Evolutionary conservation across 1,140 invertebrate species (phyloP), one percentile per base, ranked within the genome.

Genomic region (Scaptodrosophila lebanonensis): DNA sequence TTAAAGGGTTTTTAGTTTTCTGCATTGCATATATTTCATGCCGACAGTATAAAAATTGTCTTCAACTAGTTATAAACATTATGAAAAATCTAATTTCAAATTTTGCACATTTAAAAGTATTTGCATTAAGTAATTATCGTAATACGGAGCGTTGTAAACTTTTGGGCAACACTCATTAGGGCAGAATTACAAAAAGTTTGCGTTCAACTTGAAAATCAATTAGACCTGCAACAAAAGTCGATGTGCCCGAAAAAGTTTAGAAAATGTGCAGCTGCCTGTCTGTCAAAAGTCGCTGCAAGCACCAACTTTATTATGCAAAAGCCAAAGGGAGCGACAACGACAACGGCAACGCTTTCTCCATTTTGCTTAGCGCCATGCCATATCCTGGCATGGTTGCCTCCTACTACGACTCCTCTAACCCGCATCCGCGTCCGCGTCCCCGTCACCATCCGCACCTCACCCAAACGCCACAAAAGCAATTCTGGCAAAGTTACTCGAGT

Each of bases 141-240:
- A 20, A 13, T 12, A 50, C 25, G 22, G 36, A 30, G 32, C 30
- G 12, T 16, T 17, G 16, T 20, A 30, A 59, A 12, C 11, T 25
- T 48, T 20, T 11, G 11, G 13, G 3, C 9, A 6, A 18, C 49
- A 52, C 32, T 62, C 16, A 1, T n/a, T 20, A 7, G 18, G 48
- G 29, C 27, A 40, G 36, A 35, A 35, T 15, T 15, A 36, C 38
- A 43, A 61, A 56, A 66, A 61, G 48, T 63, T 65, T 42, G 12
- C 42, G 48, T 62, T 77, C 63, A 53, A 72, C 73, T 68, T 49
- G 60, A 50, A 67, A 79, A 77, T 77, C 72, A 77, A 77, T 77
- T 77, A 77, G 76, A 79, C 68, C 58, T 79, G 63, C 69, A 48
- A 73, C 57, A 67, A 54, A 45, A 65, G 63, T 64, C 59, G 32